Conservation (phyloP, 2,113 vertebrate genomes). For the Electrona antarctica region DNA sequence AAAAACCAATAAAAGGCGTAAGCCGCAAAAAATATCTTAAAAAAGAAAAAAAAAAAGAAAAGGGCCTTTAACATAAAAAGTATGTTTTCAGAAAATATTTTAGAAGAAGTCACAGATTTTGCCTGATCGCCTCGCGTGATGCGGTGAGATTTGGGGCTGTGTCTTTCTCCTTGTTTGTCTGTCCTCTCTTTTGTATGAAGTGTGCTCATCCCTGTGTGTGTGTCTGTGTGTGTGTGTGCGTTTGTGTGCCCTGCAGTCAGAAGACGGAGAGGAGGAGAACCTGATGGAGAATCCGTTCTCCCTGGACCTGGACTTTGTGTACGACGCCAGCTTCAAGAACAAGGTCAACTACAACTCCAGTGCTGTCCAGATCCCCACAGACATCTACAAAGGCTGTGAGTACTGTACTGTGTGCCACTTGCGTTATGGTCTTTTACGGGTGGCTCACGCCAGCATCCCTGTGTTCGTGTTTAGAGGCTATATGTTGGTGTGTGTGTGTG, state of each 20-base stretch:
- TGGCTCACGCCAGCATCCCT: too few species aligned
- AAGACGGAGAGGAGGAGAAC: slow-evolving; percentile 85
- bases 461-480: not conserved
- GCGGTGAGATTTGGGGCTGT: slow-evolving; percentile 7
- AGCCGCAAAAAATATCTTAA: too few species aligned
- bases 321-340: slow-evolving; percentile 94
- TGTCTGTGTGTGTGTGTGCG: slow-evolving; percentile 33
- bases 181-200: slow-evolving; percentile 16
- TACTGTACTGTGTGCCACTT: slow-evolving; percentile 41
- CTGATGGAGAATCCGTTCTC: slow-evolving; percentile 83
- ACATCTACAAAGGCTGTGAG: slow-evolving; percentile 99
- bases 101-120: too few species aligned
- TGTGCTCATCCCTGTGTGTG: slow-evolving; percentile 32
- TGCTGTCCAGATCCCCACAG: slow-evolving; percentile 98
- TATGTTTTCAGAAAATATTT: too few species aligned
- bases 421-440: too few species aligned
- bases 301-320: slow-evolving; percentile 91
- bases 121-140: too few species aligned
- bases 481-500: too few species aligned
- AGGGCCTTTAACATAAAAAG: too few species aligned
- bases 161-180: slow-evolving; percentile 18
- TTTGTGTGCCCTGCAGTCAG: slow-evolving; percentile 74
- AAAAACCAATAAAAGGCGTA: too few species aligned
- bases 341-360: slow-evolving; percentile 97
- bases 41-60: too few species aligned